These are phyloP conservation scores for Ceratosolen fusciceps DNA, from an alignment of 1,140 invertebrate species.

Conservation along the genomic window DNA sequence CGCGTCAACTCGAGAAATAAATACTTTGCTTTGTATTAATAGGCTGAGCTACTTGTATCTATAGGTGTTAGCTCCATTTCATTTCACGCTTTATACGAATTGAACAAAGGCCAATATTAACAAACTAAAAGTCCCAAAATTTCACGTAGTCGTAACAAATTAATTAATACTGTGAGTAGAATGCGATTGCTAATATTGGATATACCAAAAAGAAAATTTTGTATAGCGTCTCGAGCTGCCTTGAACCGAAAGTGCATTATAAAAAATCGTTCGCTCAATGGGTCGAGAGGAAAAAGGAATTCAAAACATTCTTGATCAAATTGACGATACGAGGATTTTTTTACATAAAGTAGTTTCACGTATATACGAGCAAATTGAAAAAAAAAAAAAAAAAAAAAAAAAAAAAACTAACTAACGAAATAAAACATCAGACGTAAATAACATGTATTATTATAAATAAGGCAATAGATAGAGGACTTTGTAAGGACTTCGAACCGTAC, in stretches of 20 bases:
- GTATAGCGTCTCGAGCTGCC: slow-evolving; percentile 70
- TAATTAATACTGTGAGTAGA: slow-evolving; percentile 38
- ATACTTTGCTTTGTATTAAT: slow-evolving; percentile 25
- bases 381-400: slow-evolving; percentile 27
- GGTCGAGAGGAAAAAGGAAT: slow-evolving; percentile 45
- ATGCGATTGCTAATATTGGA: slow-evolving; percentile 41
- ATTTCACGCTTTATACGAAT: not conserved
- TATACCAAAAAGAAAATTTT: slow-evolving; percentile 57
- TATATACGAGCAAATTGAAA: slow-evolving; percentile 50
- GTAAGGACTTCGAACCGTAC: slow-evolving; percentile 23
- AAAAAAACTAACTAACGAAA: too few species aligned
- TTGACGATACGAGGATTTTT: slow-evolving; percentile 58
- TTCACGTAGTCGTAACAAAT: slow-evolving; percentile 13
- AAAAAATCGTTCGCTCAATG: slow-evolving; percentile 60
- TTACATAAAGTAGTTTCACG: slow-evolving; percentile 62
- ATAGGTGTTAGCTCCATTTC: slow-evolving; percentile 19
- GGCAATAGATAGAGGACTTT: not conserved
- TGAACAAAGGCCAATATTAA: not conserved
- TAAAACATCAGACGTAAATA: slow-evolving; percentile 31
- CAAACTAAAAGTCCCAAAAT: slow-evolving; percentile 12
- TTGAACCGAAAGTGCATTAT: slow-evolving; percentile 72
- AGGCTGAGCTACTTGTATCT: slow-evolving; percentile 19
- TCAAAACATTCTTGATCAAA: slow-evolving; percentile 48
- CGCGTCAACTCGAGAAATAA: slow-evolving; percentile 40
- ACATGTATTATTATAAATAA: slow-evolving; percentile 23